Evolutionary conservation across 2,797 vertebrate species (phyloP), one percentile per base, ranked within the genome.

Genomic region (Novumbra hubbsi): DNA sequence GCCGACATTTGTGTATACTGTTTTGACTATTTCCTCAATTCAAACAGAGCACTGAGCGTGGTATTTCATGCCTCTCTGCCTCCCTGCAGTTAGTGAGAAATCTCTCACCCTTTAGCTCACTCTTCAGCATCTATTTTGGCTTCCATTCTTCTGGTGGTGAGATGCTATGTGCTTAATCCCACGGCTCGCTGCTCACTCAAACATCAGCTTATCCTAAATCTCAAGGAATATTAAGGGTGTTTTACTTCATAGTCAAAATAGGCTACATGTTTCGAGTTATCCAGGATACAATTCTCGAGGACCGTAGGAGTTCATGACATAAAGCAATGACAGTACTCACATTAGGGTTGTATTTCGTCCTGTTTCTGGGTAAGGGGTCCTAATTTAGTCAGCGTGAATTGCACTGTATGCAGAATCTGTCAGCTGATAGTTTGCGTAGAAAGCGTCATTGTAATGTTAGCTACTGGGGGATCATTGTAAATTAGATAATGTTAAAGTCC

Each of bases 21-120:
- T 17, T 11, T 48, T 27, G 41, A 41, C 5, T 41, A 55, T 30
- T 32, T 50, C 68, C 49, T 38, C 68, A 3, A 41, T 62, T 77
- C 1, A 32, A 65, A 70, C 21, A 1, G 12, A 16, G 27, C 52
- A 34, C 60, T 28, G 7, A n/a, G 16, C 63, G 69, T 75, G 28
- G 9, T 34, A 65, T 68, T 27, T 69, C 34, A 28, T 11, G 73
- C 73, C 21, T 73, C 38, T 50, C 73, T 30, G 75, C 63, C 67
- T 66, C 21, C 65, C 34, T 68, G 17, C 38, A 8, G 49, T 1
- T 38, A 9, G 55, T 34, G 14, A 48, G 41, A 45, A 3, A 5
- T 69, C 34, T 69, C 38, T 24, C n/a, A 5, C 30, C 57, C 55
- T 66, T 27, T 38, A 15, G 32, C 1, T 24, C 73, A 12, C n/a